Base-by-base conservation (phyloP, 64 coral and sea anemone genomes). In the Dendronephthya gigantea region DNA sequence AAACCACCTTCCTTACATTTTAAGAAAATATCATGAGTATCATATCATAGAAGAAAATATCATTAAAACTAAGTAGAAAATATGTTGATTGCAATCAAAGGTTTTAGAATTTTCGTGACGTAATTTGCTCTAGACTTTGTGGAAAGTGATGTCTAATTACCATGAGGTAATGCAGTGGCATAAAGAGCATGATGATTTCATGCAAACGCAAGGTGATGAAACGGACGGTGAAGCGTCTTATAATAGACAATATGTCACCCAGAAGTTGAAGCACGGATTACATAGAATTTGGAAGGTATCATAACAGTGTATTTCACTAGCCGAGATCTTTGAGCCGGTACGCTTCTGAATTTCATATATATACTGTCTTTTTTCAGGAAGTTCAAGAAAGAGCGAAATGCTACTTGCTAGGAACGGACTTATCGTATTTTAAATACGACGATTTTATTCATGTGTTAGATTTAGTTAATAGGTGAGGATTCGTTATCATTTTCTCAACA, bases 221-320 rank as follows among this genome's bases (percentile, higher is more conserved):
- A 87, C 89, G 23, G 90, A 87, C 1, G 72, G 37, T 34, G 94
- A 97, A 43, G 94, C 89, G 30, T 90, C 94, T 1, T 97, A 91
- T 45, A 97, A 91, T 81, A 91, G 90, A 49, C 93, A 97, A 83
- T 97, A 97, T 49, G 93, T 97, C 37, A 90, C 85, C 38, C 94
- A 97, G 68, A 97, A 97, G 91, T 89, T 97, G 23, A 92, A 97
- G 41, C 91, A 97, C 22, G 94, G 94, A 35, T 82, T 97, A 27
- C 90, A 91, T 31, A 97, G 94, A 48, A 97, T 97, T 89, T 97
- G 94, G 94, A 97, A 97, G 94, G 94, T 96, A 88, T 12, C 1
- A 29, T 12, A 10, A 29, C 15, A 76, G 35, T 45, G 41, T 4
- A 45, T 45, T 45, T 45, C 41, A 4, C 41, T 45, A 45, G 41